Base-by-base conservation (phyloP, 2,113 vertebrate species). In the Brachyhypopomus gauderio region DNA sequence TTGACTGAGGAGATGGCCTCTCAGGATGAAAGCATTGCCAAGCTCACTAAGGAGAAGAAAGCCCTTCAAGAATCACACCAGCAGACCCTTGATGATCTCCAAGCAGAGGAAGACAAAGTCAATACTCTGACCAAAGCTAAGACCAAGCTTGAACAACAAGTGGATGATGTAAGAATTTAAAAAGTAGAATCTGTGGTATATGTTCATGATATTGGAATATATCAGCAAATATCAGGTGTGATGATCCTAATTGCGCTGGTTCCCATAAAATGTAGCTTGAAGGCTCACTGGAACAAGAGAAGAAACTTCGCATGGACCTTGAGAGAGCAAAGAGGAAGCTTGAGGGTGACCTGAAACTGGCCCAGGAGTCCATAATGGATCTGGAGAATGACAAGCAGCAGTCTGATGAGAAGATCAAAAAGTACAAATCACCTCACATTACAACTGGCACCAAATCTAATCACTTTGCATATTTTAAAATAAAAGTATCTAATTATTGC, bases 241-340 rank as follows among this genome's bases (percentile, higher is more conserved):
- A 4, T 22, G 7, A 6, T 16, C 19, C 14, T 52, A 12, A 48
- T 34, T 55, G 9, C 1, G 0, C 0, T 22, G 14, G 1, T 5
- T n/a, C 30, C 5, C 48, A 55, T 60, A 6, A 34, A 34, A 16
- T 66, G 2, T n/a, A 98, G 97, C 91, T 98, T 89, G 96, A 98
- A 88, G 93, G 96, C 19, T 96, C 96, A 20, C 90, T 98, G 85
- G 97, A 98, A 75, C 96, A 99, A 90, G 96, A 98, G 85, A 98
- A 97, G 91, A 98, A 98, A 75, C 20, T 97, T 30, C 94, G 96
- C 25, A 93, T 99, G 94, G 95, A 96, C 64, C 93, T 96, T 77
- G 94, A 96, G 81, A 85, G 93, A 87, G 91, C 87, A 0, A 91
- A 91, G 75, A 89, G 89, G 17, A 92, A 91, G 80, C 85, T 92